Evolutionary conservation across 2,113 vertebrate species (phyloP).

Genomic region (Cyprinodon brontotheroides): DNA sequence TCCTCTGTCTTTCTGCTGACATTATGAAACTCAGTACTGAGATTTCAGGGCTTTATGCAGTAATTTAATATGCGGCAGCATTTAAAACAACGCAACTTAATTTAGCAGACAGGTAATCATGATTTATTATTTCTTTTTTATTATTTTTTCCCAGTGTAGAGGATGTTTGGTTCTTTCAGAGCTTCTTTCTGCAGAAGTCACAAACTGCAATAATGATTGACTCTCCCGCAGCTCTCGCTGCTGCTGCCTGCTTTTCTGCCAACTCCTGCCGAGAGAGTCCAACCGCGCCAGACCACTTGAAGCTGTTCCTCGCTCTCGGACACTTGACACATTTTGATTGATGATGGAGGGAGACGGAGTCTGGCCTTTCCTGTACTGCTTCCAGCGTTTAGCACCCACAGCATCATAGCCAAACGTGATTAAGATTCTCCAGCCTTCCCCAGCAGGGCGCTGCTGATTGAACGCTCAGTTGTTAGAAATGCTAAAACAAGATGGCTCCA

Average conservation of each 20-base stretch:
- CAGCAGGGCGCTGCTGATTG: constrained; percentile 62
- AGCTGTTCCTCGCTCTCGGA: constrained; percentile 37
- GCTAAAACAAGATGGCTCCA: constrained; percentile 68
- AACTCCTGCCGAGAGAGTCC: constrained; percentile 43
- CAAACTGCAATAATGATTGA: constrained; percentile 44
- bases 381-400: constrained; percentile 33
- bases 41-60: background rate
- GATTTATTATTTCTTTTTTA: background rate
- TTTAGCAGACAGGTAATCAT: background rate
- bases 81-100: background rate
- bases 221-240: constrained; percentile 36
- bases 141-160: background rate
- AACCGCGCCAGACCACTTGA: constrained; percentile 40
- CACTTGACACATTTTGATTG: constrained; percentile 59
- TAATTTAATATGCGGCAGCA: background rate
- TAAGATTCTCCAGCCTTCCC: constrained; percentile 51
- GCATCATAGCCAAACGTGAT: constrained; percentile 48
- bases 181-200: constrained; percentile 45
- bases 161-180: constrained; percentile 7
- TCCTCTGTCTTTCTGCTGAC: background rate
- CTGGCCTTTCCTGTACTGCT: constrained; percentile 33
- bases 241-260: constrained; percentile 29
- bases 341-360: constrained; percentile 30
- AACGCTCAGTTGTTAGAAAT: constrained; percentile 75
- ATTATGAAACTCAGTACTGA: background rate